Evolutionary conservation across 2,888 invertebrate species (phyloP).

Genomic region (Nymphalis urticae): DNA sequence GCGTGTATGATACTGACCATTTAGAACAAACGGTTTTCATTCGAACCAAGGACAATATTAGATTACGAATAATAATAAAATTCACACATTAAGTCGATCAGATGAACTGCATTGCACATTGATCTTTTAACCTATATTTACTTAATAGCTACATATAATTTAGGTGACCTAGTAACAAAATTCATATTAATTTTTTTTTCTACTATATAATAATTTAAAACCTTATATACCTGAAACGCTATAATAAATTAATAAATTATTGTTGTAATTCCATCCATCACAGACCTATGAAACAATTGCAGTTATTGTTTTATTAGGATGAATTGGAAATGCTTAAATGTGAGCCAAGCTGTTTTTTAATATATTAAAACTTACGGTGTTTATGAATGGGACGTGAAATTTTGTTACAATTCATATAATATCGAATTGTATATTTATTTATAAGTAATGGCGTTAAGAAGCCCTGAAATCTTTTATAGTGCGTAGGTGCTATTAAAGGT

Average conservation of each 20-base stretch:
- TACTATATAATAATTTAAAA: not conserved
- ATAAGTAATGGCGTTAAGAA: constrained; percentile 6
- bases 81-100: not conserved
- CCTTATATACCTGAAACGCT: not conserved
- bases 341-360: not conserved
- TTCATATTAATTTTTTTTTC: no score
- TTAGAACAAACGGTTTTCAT: constrained; percentile 77
- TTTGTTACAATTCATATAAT: not conserved
- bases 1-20: constrained; percentile 75
- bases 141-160: not conserved
- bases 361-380: not conserved
- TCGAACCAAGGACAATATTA: constrained; percentile 46
- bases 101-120: not conserved
- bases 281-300: not conserved
- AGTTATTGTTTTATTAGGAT: not conserved
- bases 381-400: not conserved
- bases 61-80: constrained; percentile 12
- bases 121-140: not conserved
- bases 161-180: not conserved
- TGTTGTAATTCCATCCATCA: not conserved
- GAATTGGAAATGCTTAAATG: not conserved
- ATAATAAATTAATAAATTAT: not conserved
- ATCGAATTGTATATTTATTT: not conserved
- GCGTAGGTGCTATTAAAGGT: constrained; percentile 59
- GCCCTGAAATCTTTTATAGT: constrained; percentile 53